Conservation (phyloP, 1,140 invertebrate genomes). For the Drosophila paulistorum region DNA sequence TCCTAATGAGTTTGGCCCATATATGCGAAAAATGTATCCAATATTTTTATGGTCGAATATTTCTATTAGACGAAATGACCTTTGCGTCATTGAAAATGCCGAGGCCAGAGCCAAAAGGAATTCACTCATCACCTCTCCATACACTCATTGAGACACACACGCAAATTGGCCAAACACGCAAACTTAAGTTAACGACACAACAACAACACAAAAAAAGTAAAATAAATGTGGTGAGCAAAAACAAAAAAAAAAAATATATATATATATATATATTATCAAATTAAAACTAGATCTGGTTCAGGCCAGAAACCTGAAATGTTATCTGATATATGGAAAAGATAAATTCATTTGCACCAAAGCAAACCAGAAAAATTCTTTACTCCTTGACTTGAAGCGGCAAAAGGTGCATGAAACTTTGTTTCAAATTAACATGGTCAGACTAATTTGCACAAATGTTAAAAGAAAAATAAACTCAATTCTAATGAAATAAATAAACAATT, state of each 20-base stretch:
- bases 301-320: slow-evolving; percentile 1
- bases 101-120: slow-evolving; percentile 62
- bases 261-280: slow-evolving; percentile 17
- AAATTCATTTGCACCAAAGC: background rate
- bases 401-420: slow-evolving; percentile 1
- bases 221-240: background rate
- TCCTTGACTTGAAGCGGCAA: slow-evolving; percentile 1
- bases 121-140: slow-evolving; percentile 45
- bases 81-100: slow-evolving; percentile 52
- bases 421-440: background rate
- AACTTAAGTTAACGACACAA: slow-evolving; percentile 25
- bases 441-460: background rate
- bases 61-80: slow-evolving; percentile 44
- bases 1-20: slow-evolving; percentile 67
- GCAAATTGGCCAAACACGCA: slow-evolving; percentile 74
- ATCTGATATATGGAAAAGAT: slow-evolving; percentile 1
- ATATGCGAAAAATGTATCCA: slow-evolving; percentile 23
- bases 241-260: background rate
- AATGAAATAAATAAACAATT: background rate
- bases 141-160: slow-evolving; percentile 68
- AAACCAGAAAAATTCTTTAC: background rate
- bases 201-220: slow-evolving; percentile 1
- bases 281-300: slow-evolving; percentile 11
- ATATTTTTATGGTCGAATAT: slow-evolving; percentile 56
- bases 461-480: no score